Percentiles rank a stretch among this genome's conserved stretches.
These are phyloP conservation scores for Scaptodrosophila lebanonensis DNA, from an alignment of 1,140 invertebrate genomes.

Conservation along the genomic window DNA sequence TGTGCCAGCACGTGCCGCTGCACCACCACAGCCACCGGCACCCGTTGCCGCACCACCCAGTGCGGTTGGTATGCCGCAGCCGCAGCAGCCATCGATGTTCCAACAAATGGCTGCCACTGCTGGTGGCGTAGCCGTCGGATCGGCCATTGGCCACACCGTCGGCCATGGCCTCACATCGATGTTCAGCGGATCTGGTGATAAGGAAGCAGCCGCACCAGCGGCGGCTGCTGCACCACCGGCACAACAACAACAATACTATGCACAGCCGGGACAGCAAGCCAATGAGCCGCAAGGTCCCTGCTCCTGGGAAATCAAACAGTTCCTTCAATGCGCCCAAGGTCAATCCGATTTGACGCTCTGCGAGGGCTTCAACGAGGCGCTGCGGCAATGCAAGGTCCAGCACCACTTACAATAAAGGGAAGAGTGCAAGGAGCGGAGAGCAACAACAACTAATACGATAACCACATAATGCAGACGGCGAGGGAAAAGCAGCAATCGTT, in stretches of 20 bases:
- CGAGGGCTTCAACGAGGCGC: conserved; percentile 94
- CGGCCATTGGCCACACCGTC: conserved; percentile 90
- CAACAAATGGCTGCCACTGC: conserved; percentile 92
- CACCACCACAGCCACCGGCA: conserved; percentile 61
- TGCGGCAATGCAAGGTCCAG: conserved; percentile 90
- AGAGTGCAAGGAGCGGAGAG: no score
- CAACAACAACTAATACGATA: not conserved
- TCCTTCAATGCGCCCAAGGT: conserved; percentile 90
- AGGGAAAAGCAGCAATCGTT: not conserved
- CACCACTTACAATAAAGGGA: conserved; percentile 63
- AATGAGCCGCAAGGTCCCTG: conserved; percentile 84
- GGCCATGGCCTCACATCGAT: conserved; percentile 91
- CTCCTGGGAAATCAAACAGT: conserved; percentile 93
- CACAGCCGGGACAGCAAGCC: conserved; percentile 70
- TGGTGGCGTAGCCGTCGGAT: conserved; percentile 92
- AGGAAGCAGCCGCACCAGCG: conserved; percentile 77
- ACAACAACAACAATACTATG: conserved; percentile 64
- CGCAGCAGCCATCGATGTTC: conserved; percentile 76
- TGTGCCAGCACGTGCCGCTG: conserved; percentile 71
- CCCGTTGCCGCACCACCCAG: conserved; percentile 61
- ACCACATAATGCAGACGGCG: not conserved
- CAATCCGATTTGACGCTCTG: conserved; percentile 91
- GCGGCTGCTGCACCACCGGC: conserved; percentile 60
- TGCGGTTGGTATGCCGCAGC: conserved; percentile 67
- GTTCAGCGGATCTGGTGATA: conserved; percentile 85